phyloP scores from a whole-genome alignment of 2,888 invertebrate species.

The Cacoxenus indagator region DNA sequence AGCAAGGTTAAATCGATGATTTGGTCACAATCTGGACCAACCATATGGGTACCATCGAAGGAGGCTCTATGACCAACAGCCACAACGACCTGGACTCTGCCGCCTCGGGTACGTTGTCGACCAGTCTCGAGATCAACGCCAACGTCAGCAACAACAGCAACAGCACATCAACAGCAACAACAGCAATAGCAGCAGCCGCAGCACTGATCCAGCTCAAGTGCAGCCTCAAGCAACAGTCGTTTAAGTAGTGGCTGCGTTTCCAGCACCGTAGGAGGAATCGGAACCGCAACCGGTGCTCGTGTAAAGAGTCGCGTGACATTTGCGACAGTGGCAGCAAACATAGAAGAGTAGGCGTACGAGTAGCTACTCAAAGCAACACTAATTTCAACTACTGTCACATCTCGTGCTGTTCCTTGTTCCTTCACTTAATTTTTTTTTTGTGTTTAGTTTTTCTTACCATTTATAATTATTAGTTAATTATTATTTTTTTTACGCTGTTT shows the following conservation, averaged over 20 bases:
- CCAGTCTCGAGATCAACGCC: slow-evolving; percentile 71
- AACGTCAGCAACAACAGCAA: slow-evolving; percentile 52
- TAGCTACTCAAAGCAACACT: no score
- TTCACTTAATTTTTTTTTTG: no score
- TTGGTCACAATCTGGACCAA: slow-evolving; percentile 93
- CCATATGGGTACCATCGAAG: slow-evolving; percentile 97
- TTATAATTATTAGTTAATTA: no score
- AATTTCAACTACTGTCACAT: no score
- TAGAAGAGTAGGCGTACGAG: neutral
- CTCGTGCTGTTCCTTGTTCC: no score
- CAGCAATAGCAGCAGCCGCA: slow-evolving; percentile 42
- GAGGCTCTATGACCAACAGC: slow-evolving; percentile 89
- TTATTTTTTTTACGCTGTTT: no score
- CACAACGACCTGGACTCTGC: slow-evolving; percentile 74
- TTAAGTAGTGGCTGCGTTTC: neutral
- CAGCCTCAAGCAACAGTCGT: neutral
- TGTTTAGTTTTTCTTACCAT: no score
- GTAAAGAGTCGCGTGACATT: no score
- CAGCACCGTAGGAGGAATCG: no score
- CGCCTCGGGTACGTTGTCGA: slow-evolving; percentile 72
- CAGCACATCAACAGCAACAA: slow-evolving; percentile 51
- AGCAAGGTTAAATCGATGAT: slow-evolving; percentile 95
- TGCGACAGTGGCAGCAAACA: no score
- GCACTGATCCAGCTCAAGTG: slow-evolving; percentile 26
- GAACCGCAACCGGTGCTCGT: no score